Conservation (phyloP, 2,113 vertebrate species). For the Eleginops maclovinus region DNA sequence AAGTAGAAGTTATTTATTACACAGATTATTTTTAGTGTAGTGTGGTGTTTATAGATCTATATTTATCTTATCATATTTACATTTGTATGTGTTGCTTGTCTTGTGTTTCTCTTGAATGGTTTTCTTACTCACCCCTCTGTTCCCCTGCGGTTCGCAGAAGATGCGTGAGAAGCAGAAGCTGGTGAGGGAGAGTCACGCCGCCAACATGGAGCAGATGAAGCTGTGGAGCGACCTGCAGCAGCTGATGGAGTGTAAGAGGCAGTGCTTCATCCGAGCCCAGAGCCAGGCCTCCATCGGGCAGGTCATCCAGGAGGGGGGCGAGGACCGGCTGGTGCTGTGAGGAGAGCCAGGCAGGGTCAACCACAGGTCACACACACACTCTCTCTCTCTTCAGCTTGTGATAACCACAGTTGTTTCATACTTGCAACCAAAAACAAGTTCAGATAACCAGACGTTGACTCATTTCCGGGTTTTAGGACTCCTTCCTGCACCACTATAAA, state of each 20-base stretch:
- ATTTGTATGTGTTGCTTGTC: too few relatives aligned
- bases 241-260: conserved; percentile 93
- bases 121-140: not conserved
- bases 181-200: conserved; percentile 90
- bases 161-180: conserved; percentile 93
- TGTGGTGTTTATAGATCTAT: too few relatives aligned
- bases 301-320: conserved; percentile 94
- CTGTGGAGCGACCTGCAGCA: conserved; percentile 95
- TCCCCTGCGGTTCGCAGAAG: conserved; percentile 83
- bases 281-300: conserved; percentile 89
- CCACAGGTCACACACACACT: too few relatives aligned
- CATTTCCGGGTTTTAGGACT: too few relatives aligned
- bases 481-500: too few relatives aligned
- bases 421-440: too few relatives aligned
- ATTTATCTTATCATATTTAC: too few relatives aligned
- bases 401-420: too few relatives aligned
- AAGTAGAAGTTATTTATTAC: too few relatives aligned
- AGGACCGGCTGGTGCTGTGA: conserved; percentile 93
- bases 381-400: too few relatives aligned
- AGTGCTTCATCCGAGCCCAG: conserved; percentile 92
- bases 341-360: not conserved
- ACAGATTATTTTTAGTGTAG: too few relatives aligned
- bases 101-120: not conserved
- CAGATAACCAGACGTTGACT: too few relatives aligned
- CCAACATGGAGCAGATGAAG: conserved; percentile 96